phyloP scores from a whole-genome alignment of 1,140 invertebrate genomes.

The Drosophila biarmipes region DNA sequence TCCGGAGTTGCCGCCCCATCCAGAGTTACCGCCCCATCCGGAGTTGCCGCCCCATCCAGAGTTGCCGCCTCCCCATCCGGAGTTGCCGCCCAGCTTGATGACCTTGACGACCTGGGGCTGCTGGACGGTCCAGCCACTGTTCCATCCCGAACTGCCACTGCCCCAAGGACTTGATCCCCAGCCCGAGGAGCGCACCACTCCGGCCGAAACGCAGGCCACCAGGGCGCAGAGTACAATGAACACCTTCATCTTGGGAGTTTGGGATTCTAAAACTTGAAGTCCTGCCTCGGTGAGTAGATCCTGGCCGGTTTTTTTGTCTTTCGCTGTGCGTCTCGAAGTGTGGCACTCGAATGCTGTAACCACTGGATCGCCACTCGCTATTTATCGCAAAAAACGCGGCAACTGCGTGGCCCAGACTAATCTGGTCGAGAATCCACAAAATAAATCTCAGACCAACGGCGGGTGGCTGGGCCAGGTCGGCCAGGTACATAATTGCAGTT shows the following conservation, averaged over 20 bases:
- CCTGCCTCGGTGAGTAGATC: constrained; percentile 7
- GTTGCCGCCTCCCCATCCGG: constrained; percentile 28
- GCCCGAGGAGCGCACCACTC: constrained; percentile 59
- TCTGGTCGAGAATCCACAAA: constrained; percentile 70
- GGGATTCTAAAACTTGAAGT: not conserved
- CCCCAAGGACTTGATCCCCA: constrained; percentile 50
- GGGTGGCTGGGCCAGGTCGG: constrained; percentile 49
- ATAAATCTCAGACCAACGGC: constrained; percentile 60
- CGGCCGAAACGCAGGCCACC: constrained; percentile 65
- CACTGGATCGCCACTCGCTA: constrained; percentile 48
- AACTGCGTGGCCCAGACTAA: constrained; percentile 32
- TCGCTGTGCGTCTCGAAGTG: constrained; percentile 48
- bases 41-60: constrained; percentile 17
- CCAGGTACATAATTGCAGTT: constrained; percentile 69
- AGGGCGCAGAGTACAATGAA: constrained; percentile 66
- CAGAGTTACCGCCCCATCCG: constrained; percentile 30
- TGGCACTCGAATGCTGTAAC: constrained; percentile 67
- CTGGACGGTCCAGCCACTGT: constrained; percentile 49
- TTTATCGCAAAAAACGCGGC: constrained; percentile 50
- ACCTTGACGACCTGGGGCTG: constrained; percentile 57
- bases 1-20: constrained; percentile 27
- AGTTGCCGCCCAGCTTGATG: constrained; percentile 44
- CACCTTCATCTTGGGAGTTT: constrained; percentile 57
- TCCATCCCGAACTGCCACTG: constrained; percentile 33
- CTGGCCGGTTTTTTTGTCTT: not conserved